Evolutionary conservation across 1,140 invertebrate species (phyloP), one percentile per base, ranked within the genome.

Genomic region (Frieseomelitta varia): DNA sequence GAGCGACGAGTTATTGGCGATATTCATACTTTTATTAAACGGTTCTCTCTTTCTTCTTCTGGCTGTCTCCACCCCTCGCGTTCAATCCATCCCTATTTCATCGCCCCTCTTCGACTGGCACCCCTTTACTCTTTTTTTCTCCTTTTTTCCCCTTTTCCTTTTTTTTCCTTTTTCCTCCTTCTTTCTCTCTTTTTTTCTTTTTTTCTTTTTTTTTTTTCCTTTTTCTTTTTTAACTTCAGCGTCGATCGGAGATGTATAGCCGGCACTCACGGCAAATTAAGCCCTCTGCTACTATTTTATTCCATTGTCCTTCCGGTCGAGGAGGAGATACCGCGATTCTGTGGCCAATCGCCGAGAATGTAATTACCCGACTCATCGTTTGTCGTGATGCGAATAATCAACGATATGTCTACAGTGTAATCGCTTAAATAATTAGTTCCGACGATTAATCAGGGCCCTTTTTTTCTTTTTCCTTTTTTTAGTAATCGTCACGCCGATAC

Each of bases 11-110:
- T 94, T 94, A 95, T 95, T 93, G 94, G 92, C 92, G 94, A 95
- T 95, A 95, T 94, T 94, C 93, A 94, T 95, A 95, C 94, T 95
- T 94, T 95, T 94, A 94, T 94, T 95, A 94, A 94, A 95, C 92
- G 91, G 91, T 89, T 90, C 88, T 90, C 88, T 58, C 55, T 39
- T 12, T 87, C 87, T 86, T 86, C 85, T 84, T 90, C 86, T 84
- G 68, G 72, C 88, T 90, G 84, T 81, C 86, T 90, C 81, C 72
- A 72, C 85, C 65, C 47, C 47, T 68, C 68, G 53, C 56, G 17
- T 4, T 58, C 34, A 34, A 56, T 39, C 63, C 51, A 14, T 27
- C 53, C 65, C 68, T 77, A 27, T 81, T 71, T 58, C 56, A 51
- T 51, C 65, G 56, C 69, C 47, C 51, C 67, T 65, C 63, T 39